A percentile compares a stretch with the other conserved stretches of the same genome.
phyloP scores from a whole-genome alignment of 2,888 invertebrate genomes.

The Nasonovia ribisnigri region DNA sequence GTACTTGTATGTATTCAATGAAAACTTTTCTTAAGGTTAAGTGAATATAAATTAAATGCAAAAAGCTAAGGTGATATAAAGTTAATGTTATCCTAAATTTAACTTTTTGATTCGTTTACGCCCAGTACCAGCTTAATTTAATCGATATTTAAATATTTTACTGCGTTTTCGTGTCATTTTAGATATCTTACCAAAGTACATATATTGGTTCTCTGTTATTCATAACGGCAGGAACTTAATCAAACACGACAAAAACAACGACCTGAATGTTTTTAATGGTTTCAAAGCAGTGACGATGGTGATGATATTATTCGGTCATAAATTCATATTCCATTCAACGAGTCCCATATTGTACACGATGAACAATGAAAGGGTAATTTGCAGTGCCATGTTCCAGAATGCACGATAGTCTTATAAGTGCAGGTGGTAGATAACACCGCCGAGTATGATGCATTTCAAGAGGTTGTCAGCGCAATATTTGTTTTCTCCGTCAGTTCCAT shows the following conservation, averaged over 20 bases:
- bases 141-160: neutral
- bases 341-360: neutral
- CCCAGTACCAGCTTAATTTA: neutral
- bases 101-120: neutral
- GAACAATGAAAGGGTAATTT: neutral
- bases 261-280: slow-evolving; percentile 30
- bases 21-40: neutral
- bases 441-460: neutral
- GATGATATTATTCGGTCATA: slow-evolving; percentile 13
- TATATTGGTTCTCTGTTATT: slow-evolving; percentile 26
- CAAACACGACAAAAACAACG: slow-evolving; percentile 40
- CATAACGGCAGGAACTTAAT: slow-evolving; percentile 15
- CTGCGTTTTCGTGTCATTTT: neutral
- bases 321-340: neutral
- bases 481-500: no score
- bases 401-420: neutral
- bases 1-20: neutral
- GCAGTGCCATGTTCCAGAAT: neutral
- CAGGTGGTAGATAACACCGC: neutral
- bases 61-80: no score
- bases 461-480: no score
- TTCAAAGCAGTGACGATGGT: neutral
- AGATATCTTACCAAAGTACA: neutral
- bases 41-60: neutral
- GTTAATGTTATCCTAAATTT: neutral